phyloP scores from a whole-genome alignment of 2,797 vertebrate genomes.

The Syngnathus acus region DNA sequence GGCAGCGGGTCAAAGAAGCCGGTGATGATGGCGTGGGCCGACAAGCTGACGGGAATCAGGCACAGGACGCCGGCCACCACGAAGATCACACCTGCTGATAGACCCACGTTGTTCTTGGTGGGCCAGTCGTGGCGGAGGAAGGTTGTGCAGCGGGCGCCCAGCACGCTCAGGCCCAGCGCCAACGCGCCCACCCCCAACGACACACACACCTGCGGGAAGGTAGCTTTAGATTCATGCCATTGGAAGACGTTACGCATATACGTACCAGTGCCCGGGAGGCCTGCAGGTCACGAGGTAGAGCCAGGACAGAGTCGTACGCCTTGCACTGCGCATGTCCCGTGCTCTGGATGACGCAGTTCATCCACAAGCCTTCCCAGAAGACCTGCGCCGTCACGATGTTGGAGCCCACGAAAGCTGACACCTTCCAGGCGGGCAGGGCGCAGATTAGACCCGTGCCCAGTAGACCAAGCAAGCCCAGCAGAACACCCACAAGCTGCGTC shows the following conservation, averaged over 20 bases:
- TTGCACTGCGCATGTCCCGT: slow-evolving; percentile 68
- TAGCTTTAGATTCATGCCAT: no score
- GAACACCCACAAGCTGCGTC: slow-evolving; percentile 57
- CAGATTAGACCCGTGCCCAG: slow-evolving; percentile 66
- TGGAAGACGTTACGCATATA: neutral
- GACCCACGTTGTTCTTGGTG: slow-evolving; percentile 52
- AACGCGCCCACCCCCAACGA: slow-evolving; percentile 58
- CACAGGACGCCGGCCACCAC: slow-evolving; percentile 62
- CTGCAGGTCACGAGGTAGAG: slow-evolving; percentile 63
- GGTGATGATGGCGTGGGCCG: slow-evolving; percentile 62
- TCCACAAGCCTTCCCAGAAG: slow-evolving; percentile 73
- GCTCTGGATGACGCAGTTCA: slow-evolving; percentile 75
- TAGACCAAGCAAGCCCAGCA: slow-evolving; percentile 62
- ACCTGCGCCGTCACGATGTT: slow-evolving; percentile 70
- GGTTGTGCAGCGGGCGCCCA: slow-evolving; percentile 63
- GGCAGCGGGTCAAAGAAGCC: slow-evolving; percentile 61
- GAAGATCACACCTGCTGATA: slow-evolving; percentile 59
- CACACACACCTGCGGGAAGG: slow-evolving; percentile 37
- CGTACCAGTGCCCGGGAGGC: slow-evolving; percentile 53
- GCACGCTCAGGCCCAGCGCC: slow-evolving; percentile 60
- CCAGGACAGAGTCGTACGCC: slow-evolving; percentile 65
- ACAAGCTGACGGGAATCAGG: slow-evolving; percentile 66
- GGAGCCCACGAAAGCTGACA: slow-evolving; percentile 62
- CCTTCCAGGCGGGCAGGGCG: slow-evolving; percentile 70
- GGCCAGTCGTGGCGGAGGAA: slow-evolving; percentile 47